Evolutionary conservation across 2,113 vertebrate species (phyloP), one percentile per base, ranked within the genome.

Genomic region (Lynx canadensis): DNA sequence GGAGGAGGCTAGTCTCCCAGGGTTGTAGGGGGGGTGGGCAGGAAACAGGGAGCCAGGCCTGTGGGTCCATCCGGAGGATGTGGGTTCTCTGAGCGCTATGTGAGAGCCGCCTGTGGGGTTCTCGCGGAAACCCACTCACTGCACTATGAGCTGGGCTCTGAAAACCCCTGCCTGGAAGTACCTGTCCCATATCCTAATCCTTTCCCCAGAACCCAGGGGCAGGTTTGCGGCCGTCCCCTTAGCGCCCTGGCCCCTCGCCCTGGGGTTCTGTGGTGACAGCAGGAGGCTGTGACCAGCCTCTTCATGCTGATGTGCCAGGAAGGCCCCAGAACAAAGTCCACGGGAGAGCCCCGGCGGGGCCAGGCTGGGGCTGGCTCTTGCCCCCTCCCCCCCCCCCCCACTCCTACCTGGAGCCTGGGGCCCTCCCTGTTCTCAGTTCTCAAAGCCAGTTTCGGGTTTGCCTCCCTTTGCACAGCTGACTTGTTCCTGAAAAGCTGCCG

Each of bases 161-260:
- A 48, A 45, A 71, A 57, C 57, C 80, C 78, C 71, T 11, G 19
- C 12, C 45, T 36, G 68, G 74, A 38, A 78, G 13, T 15, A 1
- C 50, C 84, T 52, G n/a, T 14, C 69, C 33, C 18, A 1, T 1
- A 18, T 45, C 57, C 85, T 50, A 33, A 15, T 21, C 36, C 79
- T 29, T 68, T 68, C 83, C 45, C 41, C 7, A 13, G 33, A 82
- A 33, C 79, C 0, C 0, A 73, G 31, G 33, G 38, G 29, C 50
- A 21, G n/a, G 38, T 5, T 12, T 14, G 27, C 5, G 21, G 65
- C 52, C 3, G 0, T 79, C 60, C 45, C 66, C 76, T 91, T 0
- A 0, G 50, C 8, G 3, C 14, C 25, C 11, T 10, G 33, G 33
- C 33, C 23, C 29, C 8, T 19, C 2, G 1, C 60, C 16, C 16